These are phyloP conservation scores for Empis livida DNA, from an alignment of 2,888 invertebrate species.

Conservation along the genomic window DNA sequence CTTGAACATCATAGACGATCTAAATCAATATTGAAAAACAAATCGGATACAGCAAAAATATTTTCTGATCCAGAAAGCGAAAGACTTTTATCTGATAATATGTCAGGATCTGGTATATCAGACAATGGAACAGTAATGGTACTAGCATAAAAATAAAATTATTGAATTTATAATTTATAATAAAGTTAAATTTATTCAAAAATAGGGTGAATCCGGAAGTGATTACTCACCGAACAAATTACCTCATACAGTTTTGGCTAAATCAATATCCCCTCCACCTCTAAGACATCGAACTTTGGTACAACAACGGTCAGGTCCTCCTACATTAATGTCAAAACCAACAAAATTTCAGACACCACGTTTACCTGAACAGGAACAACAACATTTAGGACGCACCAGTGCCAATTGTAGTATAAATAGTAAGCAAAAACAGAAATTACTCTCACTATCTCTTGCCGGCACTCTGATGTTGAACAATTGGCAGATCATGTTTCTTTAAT, in stretches of 20 bases:
- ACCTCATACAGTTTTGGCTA: conserved; percentile 36
- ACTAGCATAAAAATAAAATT: not conserved
- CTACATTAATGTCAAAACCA: conserved; percentile 31
- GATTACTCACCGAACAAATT: conserved; percentile 48
- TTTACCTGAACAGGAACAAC: conserved; percentile 34
- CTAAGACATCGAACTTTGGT: conserved; percentile 35
- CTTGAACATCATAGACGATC: conserved; percentile 53
- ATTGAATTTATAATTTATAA: not conserved
- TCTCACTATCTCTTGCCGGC: conserved; percentile 21
- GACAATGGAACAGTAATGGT: conserved; percentile 40
- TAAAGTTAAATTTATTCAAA: conserved; percentile 14
- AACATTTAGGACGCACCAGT: conserved; percentile 10
- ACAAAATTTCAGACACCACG: conserved; percentile 36
- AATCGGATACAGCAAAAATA: conserved; percentile 48
- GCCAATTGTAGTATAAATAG: conserved; percentile 27
- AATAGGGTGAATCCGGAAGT: conserved; percentile 52
- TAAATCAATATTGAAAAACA: conserved; percentile 61
- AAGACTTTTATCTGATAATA: conserved; percentile 54
- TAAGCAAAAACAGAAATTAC: conserved; percentile 18
- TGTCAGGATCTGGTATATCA: conserved; percentile 44
- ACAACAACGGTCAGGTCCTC: conserved; percentile 35
- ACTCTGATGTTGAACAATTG: conserved; percentile 21
- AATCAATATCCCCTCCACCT: conserved; percentile 37
- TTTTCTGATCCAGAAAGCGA: conserved; percentile 60
- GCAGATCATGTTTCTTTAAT: conserved; percentile 9